Conservation (phyloP, 1,140 invertebrate species). For the Leptinotarsa undecemlineata region DNA sequence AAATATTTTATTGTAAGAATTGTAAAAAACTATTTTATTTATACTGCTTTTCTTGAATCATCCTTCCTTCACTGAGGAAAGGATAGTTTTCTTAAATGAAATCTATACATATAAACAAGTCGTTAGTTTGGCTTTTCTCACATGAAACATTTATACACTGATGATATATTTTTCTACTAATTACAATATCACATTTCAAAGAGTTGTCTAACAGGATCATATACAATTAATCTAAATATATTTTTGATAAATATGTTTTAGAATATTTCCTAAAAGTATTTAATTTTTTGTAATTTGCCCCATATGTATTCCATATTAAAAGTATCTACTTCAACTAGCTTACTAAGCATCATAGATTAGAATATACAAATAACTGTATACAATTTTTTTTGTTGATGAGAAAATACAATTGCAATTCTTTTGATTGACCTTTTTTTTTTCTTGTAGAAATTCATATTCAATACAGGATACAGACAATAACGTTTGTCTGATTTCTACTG, state of each 20-base stretch:
- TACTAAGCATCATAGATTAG: background rate
- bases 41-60: no score
- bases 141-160: background rate
- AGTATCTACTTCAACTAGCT: background rate
- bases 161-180: constrained; percentile 4
- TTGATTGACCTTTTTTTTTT: background rate
- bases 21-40: no score
- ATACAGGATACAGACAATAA: background rate
- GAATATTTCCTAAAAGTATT: no score
- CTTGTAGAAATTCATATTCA: background rate
- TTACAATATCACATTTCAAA: constrained; percentile 6
- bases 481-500: no score
- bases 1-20: no score
- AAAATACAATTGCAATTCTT: background rate
- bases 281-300: background rate
- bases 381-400: background rate
- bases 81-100: no score
- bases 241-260: background rate
- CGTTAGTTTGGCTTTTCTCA: background rate
- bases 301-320: background rate
- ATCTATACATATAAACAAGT: no score
- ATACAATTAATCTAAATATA: background rate
- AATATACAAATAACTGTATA: background rate
- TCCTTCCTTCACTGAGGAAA: no score
- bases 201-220: background rate